These are phyloP conservation scores for Octodon degus DNA, from an alignment of 2,113 vertebrate genomes.

Conservation along the genomic window DNA sequence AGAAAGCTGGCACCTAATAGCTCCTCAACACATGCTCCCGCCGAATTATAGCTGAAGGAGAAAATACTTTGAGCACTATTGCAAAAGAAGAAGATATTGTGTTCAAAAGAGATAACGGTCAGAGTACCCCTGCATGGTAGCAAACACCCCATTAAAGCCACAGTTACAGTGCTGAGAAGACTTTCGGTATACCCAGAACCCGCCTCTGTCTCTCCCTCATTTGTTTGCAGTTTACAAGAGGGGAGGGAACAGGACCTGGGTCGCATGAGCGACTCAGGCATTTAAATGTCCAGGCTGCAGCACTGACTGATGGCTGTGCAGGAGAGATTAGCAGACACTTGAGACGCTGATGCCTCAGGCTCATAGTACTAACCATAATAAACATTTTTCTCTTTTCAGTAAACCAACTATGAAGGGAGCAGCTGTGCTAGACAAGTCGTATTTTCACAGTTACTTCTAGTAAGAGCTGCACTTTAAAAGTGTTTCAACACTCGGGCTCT, in stretches of 20 bases:
- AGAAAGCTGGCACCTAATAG: neutral
- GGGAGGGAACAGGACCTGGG: conserved; percentile 6
- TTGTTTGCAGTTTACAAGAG: conserved; percentile 36
- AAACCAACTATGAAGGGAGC: conserved; percentile 67
- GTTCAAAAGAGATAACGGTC: conserved; percentile 10
- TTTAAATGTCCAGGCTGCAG: conserved; percentile 18
- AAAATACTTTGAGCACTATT: neutral
- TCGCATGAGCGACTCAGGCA: neutral
- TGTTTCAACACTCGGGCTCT: conserved; percentile 58
- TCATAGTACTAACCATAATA: conserved; percentile 64
- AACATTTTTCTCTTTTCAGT: conserved; percentile 75
- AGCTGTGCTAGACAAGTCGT: conserved; percentile 66
- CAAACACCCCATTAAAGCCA: neutral
- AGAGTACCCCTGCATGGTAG: neutral
- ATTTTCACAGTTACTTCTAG: conserved; percentile 78
- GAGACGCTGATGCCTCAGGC: conserved; percentile 61
- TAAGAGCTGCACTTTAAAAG: conserved; percentile 69
- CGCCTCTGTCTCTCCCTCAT: neutral
- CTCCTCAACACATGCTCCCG: neutral
- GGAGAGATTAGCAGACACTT: conserved; percentile 65
- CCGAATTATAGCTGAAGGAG: neutral
- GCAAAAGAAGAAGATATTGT: neutral
- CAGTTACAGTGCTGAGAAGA: neutral
- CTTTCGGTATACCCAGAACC: neutral
- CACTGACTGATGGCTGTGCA: neutral